Evolutionary conservation across 2,888 invertebrate genomes (phyloP).

Genomic region (Drosophila paranaensis): DNA sequence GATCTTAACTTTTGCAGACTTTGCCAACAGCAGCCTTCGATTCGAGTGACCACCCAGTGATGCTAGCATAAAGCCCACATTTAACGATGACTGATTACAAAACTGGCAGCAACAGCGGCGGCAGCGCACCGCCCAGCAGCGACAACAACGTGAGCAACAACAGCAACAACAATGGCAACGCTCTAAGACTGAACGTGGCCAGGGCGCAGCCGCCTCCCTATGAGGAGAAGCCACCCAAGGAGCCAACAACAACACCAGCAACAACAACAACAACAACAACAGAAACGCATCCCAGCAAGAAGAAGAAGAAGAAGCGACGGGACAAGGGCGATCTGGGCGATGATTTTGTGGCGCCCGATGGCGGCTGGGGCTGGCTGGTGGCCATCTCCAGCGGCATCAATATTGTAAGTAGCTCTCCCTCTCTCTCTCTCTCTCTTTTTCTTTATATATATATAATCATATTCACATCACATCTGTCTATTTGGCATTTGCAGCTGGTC

Average conservation of each 20-base stretch:
- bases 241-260: conserved; percentile 27
- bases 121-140: conserved; percentile 17
- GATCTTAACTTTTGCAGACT: conserved; percentile 31
- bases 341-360: conserved; percentile 90
- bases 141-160: conserved; percentile 19
- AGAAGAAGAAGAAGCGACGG: conserved; percentile 79
- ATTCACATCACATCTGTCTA: neutral
- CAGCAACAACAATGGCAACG: conserved; percentile 5
- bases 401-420: conserved; percentile 87
- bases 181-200: conserved; percentile 34
- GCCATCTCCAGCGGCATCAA: conserved; percentile 89
- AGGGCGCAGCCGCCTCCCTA: conserved; percentile 34
- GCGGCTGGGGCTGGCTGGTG: conserved; percentile 91
- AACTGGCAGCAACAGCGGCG: conserved; percentile 36
- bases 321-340: conserved; percentile 84
- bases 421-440: neutral
- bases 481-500: conserved; percentile 86
- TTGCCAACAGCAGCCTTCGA: conserved; percentile 9
- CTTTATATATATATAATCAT: neutral
- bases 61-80: conserved; percentile 35
- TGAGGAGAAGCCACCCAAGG: conserved; percentile 34
- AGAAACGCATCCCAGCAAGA: conserved; percentile 9
- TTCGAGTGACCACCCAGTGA: conserved; percentile 43
- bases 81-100: conserved; percentile 69
- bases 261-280: conserved; percentile 24